These are phyloP conservation scores for Brenthis daphne DNA, from an alignment of 2,888 invertebrate genomes.

Conservation along the genomic window DNA sequence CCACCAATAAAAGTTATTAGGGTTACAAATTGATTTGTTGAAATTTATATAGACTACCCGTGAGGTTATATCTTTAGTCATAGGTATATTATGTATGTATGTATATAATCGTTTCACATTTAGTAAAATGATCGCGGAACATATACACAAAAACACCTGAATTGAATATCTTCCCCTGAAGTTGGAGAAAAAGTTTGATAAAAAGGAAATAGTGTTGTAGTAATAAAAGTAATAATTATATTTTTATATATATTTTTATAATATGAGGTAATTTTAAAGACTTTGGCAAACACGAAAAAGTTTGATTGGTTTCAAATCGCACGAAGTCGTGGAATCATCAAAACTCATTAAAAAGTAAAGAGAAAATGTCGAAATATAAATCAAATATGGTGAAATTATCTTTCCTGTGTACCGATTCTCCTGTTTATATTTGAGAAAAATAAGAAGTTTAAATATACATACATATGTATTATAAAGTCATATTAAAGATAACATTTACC, in stretches of 20 bases:
- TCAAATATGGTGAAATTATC: constrained; percentile 57
- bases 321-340: constrained; percentile 61
- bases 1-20: too few relatives aligned
- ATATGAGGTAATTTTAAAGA: constrained; percentile 47
- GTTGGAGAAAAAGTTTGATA: neutral
- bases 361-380: constrained; percentile 70
- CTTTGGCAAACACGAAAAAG: constrained; percentile 62
- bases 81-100: too few relatives aligned
- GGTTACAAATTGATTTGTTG: too few relatives aligned
- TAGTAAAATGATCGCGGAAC: too few relatives aligned
- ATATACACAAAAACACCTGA: too few relatives aligned
- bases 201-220: neutral
- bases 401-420: constrained; percentile 26
- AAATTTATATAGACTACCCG: too few relatives aligned
- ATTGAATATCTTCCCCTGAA: too few relatives aligned
- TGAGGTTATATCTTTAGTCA: too few relatives aligned
- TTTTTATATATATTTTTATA: constrained; percentile 25
- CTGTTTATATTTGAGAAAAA: constrained; percentile 22
- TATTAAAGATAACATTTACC: neutral
- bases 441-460: neutral
- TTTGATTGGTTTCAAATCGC: constrained; percentile 79
- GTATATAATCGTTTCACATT: too few relatives aligned
- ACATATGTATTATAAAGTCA: neutral
- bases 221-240: constrained; percentile 21
- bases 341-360: constrained; percentile 80